These are phyloP conservation scores for Spea bombifrons DNA, from an alignment of 2,113 vertebrate genomes.

Conservation along the genomic window DNA sequence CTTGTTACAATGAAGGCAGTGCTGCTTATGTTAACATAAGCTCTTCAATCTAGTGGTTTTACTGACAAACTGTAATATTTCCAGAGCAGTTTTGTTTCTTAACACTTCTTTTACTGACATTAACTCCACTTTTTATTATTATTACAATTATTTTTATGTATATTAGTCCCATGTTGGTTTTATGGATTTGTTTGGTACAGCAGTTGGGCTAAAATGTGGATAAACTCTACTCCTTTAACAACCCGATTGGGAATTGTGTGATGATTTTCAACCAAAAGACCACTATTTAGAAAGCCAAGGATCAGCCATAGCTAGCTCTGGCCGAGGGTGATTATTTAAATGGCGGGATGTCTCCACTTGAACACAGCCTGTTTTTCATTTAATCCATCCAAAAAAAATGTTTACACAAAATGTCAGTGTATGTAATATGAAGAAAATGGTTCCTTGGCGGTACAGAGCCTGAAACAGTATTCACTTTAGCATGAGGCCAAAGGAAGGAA, in stretches of 20 bases:
- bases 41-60: slow-evolving; percentile 7
- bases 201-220: slow-evolving; percentile 27
- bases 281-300: slow-evolving; percentile 1
- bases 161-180: slow-evolving; percentile 23
- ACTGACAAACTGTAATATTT: slow-evolving; percentile 15
- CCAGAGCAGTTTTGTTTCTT: slow-evolving; percentile 1
- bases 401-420: slow-evolving; percentile 26
- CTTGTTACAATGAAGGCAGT: not conserved
- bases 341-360: not conserved
- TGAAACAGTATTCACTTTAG: slow-evolving; percentile 3
- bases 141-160: slow-evolving; percentile 28
- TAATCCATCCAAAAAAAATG: slow-evolving; percentile 17
- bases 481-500: slow-evolving; percentile 35
- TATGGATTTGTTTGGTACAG: slow-evolving; percentile 39
- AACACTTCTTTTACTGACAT: slow-evolving; percentile 30
- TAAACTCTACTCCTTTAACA: slow-evolving; percentile 18
- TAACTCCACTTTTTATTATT: slow-evolving; percentile 30
- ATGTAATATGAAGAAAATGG: not conserved
- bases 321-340: slow-evolving; percentile 11
- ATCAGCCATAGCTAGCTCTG: not conserved
- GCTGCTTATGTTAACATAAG: slow-evolving; percentile 31
- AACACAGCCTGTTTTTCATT: not conserved
- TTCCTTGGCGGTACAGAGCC: slow-evolving; percentile 6
- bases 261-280: slow-evolving; percentile 28
- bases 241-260: slow-evolving; percentile 10